These are phyloP conservation scores for Tetranychus truncatus DNA, from an alignment of 2,888 invertebrate species.

Conservation along the genomic window DNA sequence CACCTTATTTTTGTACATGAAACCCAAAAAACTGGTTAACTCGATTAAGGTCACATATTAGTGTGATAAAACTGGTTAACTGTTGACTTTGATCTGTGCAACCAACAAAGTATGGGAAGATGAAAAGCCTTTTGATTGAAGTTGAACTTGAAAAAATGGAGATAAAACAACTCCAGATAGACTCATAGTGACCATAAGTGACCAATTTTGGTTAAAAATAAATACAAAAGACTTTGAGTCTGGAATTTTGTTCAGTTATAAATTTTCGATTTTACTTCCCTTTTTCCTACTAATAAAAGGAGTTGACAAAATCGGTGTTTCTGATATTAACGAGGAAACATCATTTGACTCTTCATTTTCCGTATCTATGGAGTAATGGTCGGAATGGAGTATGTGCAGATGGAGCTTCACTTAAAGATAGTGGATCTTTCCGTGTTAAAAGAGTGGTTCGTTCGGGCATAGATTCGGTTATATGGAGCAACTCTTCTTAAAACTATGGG, in stretches of 20 bases:
- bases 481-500: slow-evolving; percentile 43
- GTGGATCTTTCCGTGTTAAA: neutral
- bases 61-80: too few relatives aligned
- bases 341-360: slow-evolving; percentile 58
- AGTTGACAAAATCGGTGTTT: slow-evolving; percentile 18
- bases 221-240: too few relatives aligned
- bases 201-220: too few relatives aligned
- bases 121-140: too few relatives aligned
- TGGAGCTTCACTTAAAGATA: slow-evolving; percentile 26
- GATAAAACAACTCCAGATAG: too few relatives aligned
- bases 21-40: too few relatives aligned
- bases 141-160: too few relatives aligned
- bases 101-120: too few relatives aligned
- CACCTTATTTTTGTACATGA: too few relatives aligned
- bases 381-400: slow-evolving; percentile 34
- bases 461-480: slow-evolving; percentile 40
- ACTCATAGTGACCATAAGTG: neutral
- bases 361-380: slow-evolving; percentile 29
- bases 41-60: too few relatives aligned
- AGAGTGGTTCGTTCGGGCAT: neutral
- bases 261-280: slow-evolving; percentile 43
- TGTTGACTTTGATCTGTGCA: too few relatives aligned
- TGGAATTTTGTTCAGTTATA: too few relatives aligned
- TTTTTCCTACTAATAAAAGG: slow-evolving; percentile 27
- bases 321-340: slow-evolving; percentile 44